Percentiles rank a stretch among this genome's conserved stretches.
These are phyloP conservation scores for Eledona agricola DNA, from an alignment of 2,888 invertebrate genomes.

Conservation along the genomic window DNA sequence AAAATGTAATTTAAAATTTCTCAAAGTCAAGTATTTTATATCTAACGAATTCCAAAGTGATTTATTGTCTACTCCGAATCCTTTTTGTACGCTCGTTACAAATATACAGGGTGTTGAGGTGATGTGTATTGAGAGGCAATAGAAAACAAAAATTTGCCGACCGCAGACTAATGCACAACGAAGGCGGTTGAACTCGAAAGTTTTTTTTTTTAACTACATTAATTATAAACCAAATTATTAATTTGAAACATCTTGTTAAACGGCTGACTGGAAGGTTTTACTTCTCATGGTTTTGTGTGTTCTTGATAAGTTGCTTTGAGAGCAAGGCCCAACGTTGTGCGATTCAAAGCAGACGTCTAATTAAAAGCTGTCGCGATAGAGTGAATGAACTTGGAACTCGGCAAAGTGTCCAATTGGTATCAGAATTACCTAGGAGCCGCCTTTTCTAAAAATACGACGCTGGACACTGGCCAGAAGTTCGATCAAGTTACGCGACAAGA, in stretches of 20 bases:
- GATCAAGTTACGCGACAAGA: conserved; percentile 9
- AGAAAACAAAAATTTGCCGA: no score
- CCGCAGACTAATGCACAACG: no score
- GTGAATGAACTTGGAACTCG: conserved; percentile 28
- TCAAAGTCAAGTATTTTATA: no score
- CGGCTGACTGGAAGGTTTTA: not conserved
- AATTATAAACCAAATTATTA: not conserved
- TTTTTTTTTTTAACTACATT: conserved; percentile 1
- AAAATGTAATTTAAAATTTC: no score
- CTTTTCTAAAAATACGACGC: conserved; percentile 15
- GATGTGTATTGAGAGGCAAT: no score
- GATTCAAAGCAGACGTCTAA: conserved; percentile 3
- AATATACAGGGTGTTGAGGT: no score
- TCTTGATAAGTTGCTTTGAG: no score
- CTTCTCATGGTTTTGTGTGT: not conserved
- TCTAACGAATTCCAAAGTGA: no score
- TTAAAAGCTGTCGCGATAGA: not conserved
- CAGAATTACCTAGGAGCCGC: conserved; percentile 15
- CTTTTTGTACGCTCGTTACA: no score
- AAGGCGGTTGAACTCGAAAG: no score
- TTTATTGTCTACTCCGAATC: no score
- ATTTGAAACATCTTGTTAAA: not conserved
- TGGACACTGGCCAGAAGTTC: conserved; percentile 19
- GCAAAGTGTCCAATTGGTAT: conserved; percentile 13
- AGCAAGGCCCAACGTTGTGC: no score